phyloP scores from a whole-genome alignment of 2,888 invertebrate species.

The Atethmia centrago region DNA sequence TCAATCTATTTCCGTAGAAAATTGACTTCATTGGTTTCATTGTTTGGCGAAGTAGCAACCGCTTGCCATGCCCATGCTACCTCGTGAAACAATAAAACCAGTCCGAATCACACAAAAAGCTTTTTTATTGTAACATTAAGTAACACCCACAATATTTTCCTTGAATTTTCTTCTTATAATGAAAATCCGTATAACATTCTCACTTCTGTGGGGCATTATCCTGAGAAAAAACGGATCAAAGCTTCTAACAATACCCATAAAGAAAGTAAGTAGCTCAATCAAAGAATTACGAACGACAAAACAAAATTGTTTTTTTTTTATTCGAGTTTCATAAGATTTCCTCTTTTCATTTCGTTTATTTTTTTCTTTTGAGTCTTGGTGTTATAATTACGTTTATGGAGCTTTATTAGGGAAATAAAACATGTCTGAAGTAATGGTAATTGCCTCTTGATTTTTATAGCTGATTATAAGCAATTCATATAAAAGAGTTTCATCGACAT shows the following conservation, averaged over 20 bases:
- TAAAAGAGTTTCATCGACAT: neutral
- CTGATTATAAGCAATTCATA: neutral
- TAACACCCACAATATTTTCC: constrained; percentile 25
- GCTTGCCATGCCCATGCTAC: too few species aligned
- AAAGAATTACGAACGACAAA: constrained; percentile 56
- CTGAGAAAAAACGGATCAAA: constrained; percentile 52
- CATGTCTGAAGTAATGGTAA: constrained; percentile 8
- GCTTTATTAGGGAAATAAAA: constrained; percentile 33
- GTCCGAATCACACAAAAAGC: neutral
- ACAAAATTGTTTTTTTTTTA: constrained; percentile 50
- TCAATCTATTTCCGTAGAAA: neutral
- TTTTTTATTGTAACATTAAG: constrained; percentile 4
- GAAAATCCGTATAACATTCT: constrained; percentile 31
- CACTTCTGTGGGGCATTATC: constrained; percentile 32
- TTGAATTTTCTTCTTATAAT: constrained; percentile 17
- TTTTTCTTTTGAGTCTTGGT: constrained; percentile 21
- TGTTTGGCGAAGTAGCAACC: too few species aligned
- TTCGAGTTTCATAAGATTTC: constrained; percentile 51
- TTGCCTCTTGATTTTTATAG: neutral
- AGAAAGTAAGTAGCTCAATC: constrained; percentile 53
- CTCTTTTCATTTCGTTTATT: constrained; percentile 30
- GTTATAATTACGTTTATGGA: constrained; percentile 40
- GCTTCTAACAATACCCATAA: constrained; percentile 43
- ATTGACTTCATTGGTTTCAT: too few species aligned
- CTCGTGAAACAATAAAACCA: constrained; percentile 14